Conservation (phyloP, 2,113 vertebrate species). For the human region DNA sequence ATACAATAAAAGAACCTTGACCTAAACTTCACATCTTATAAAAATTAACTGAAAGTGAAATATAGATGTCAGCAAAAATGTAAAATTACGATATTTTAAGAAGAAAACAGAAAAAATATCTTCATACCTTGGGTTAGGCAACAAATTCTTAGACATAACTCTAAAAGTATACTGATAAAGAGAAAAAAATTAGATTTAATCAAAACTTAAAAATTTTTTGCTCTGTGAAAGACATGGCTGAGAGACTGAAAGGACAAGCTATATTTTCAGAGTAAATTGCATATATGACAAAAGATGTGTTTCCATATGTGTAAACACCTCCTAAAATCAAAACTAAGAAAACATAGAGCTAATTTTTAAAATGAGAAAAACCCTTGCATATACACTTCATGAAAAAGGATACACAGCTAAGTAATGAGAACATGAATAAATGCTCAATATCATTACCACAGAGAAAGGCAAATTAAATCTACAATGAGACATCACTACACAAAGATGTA, state of each 20-base stretch:
- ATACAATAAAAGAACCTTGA: neutral
- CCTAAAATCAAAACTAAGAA: neutral
- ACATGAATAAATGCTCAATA: neutral
- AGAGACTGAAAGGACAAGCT: neutral
- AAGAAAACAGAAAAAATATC: neutral
- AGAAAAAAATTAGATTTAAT: neutral
- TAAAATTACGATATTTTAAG: neutral
- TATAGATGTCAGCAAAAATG: neutral
- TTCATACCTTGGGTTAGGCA: neutral
- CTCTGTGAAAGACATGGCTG: neutral
- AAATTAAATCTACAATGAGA: neutral
- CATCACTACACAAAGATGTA: neutral
- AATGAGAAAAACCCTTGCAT: neutral
- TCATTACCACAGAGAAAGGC: neutral
- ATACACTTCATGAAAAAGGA: neutral
- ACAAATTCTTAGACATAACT: neutral
- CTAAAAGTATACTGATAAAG: neutral
- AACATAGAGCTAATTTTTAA: neutral
- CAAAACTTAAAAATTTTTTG: neutral
- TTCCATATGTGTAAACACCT: neutral
- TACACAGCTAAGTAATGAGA: neutral
- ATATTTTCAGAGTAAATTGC: neutral
- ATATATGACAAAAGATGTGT: neutral
- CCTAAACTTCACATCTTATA: neutral
- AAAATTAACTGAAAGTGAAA: neutral